Evolutionary conservation across 2,797 vertebrate species (phyloP).

Genomic region (Valencia hispanica): DNA sequence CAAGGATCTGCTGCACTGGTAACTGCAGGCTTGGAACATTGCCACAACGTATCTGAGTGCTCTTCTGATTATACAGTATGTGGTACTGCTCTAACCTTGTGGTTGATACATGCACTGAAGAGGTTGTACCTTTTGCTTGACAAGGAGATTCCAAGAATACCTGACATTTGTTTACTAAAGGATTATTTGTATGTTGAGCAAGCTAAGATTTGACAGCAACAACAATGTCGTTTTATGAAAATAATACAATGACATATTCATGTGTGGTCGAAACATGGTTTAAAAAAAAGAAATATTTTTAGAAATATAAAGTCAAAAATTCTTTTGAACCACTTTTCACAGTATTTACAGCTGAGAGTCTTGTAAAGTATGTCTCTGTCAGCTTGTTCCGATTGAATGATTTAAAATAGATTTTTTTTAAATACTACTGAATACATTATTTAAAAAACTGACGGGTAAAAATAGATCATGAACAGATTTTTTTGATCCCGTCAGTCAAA

Average conservation of each 20-base stretch:
- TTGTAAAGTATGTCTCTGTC: neutral
- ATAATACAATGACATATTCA: neutral
- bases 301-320: neutral
- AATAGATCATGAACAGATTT: no score
- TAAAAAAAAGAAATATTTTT: neutral
- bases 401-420: no score
- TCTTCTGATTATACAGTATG: neutral
- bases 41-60: neutral
- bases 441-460: no score
- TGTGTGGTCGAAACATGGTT: neutral
- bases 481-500: no score
- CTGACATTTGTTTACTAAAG: neutral
- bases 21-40: neutral
- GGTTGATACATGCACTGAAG: neutral
- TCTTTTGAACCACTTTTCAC: no score
- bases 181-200: neutral
- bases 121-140: neutral
- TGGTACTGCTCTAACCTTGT: neutral
- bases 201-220: neutral
- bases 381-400: no score
- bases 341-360: neutral
- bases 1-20: neutral
- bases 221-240: neutral
- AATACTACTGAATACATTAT: no score
- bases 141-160: neutral